Evolutionary conservation across 2,113 vertebrate species (phyloP), one percentile per base, ranked within the genome.

Genomic region (Rhipidura dahli): DNA sequence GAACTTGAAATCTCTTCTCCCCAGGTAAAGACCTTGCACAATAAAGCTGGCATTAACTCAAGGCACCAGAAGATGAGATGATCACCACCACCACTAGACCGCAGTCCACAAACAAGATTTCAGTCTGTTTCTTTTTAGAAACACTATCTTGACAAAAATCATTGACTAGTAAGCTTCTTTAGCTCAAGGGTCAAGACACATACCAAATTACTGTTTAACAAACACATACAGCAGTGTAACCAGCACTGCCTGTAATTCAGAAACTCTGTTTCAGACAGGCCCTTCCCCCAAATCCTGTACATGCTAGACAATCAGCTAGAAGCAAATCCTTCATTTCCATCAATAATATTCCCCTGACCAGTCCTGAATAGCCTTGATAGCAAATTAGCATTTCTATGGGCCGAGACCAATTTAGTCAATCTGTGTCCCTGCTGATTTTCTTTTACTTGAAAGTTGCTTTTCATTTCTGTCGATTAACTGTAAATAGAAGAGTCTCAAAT

Each of bases 311-410:
- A 81, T 91, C 89, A 84, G 77, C 69, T 66, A 92, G 72, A 94
- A 91, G 83, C 77, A 96, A 96, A 94, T 94, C 91, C 93, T 96
- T 83, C 59, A 78, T 82, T 94, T 96, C 95, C 89, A 94, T 94
- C 92, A 95, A 71, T 97, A 96, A 96, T 93, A 97, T 94, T 94
- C 93, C 89, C 89, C 80, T 94, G 86, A 92, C 91, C 95, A 87
- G 76, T 84, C 93, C 86, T 95, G 93, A 97, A 96, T 91, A 93
- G 94, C 64, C 65, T 68, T 70, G 76, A 97, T 89, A 87, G 86
- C 59, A 89, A 94, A 94, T 94, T 88, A 94, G 86, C 92, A 91
- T 94, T 87, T 93, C 69, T 94, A 85, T 94, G 72, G 65, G 57
- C 90, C 6, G 2, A 91, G 64, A 87, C 72, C 56, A 92, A 92